Evolutionary conservation across 2,797 vertebrate species (phyloP), one percentile per base, ranked within the genome.

Genomic region (Distichodus sexfasciatus): DNA sequence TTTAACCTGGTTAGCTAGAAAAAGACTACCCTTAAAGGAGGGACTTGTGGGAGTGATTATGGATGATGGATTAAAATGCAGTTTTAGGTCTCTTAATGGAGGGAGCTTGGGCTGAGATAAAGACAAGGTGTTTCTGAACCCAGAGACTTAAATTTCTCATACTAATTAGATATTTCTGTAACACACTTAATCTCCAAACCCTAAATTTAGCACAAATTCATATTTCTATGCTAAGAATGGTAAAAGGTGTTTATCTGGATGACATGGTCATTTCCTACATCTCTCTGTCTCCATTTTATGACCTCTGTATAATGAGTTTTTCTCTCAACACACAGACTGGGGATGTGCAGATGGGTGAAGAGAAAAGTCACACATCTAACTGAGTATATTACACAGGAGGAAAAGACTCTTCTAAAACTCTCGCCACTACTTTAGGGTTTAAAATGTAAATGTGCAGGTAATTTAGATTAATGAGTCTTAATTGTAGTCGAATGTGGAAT

Each of bases 401-500:
- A 26, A 2, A 11, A 21, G 31, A 55, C 19, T 4, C n/a, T 15
- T 36, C 28, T 2, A 6, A 0, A 21, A 57, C 19, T 23, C 53
- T 28, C 29, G 3, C 11, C 53, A 21, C 33, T 14, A n/a, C 1
- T 38, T 17, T 26, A 26, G 19, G 38, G 33, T 57, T 58, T 21
- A 35, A 55, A 4, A 15, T 55, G 6, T 4, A 14, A 26, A 58
- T 26, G 35, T 23, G 26, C 11, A 58, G 38, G 55, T 40, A 26
- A 58, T 14, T 40, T n/a, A 23, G 31, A 3, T 21, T 58, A 58
- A 58, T 41, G 21, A 58, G 19, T 15, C 33, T 23, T 38, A 58
- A 58, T 57, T 38, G 54, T 2, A 8, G 11, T 12, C 21, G 17
- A 55, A 11, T 57, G 54, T 58, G 21, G 55, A 58, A 58, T 58